These are phyloP conservation scores for Argyrosomus japonicus DNA, from an alignment of 2,113 vertebrate genomes.

Conservation along the genomic window DNA sequence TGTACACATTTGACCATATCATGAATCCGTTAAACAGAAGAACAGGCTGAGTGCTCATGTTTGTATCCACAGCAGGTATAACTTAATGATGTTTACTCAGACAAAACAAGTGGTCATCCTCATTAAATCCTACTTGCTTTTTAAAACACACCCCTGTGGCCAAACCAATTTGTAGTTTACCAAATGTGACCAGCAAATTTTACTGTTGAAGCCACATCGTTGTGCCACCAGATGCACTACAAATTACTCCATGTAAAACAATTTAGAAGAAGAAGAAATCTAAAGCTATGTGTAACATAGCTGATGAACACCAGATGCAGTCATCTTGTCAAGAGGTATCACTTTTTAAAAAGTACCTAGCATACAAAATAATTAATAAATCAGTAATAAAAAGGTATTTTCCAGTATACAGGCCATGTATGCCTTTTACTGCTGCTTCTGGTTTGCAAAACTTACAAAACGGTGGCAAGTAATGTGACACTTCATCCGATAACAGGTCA, in stretches of 20 bases:
- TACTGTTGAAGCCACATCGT: neutral
- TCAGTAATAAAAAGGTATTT: neutral
- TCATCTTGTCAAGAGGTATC: neutral
- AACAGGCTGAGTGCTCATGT: neutral
- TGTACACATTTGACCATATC: neutral
- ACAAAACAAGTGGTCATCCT: conserved; percentile 15
- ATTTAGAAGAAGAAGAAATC: neutral
- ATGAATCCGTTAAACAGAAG: neutral
- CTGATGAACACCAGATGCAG: neutral
- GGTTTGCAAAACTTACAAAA: too few relatives aligned
- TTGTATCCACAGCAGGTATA: neutral
- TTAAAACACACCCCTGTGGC: neutral
- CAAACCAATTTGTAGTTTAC: neutral
- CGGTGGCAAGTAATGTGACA: neutral
- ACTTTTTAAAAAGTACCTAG: too few relatives aligned
- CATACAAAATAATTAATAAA: neutral
- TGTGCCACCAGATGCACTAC: neutral
- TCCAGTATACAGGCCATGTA: neutral
- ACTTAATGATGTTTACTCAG: neutral
- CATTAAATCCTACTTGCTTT: neutral
- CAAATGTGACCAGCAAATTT: conserved; percentile 1
- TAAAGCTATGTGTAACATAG: neutral
- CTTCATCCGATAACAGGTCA: neutral
- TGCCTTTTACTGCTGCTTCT: neutral
- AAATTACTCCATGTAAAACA: neutral